A percentile compares a stretch with the other conserved stretches of the same genome.
phyloP scores from a whole-genome alignment of 1,140 invertebrate species.

The Heliconius congener region DNA sequence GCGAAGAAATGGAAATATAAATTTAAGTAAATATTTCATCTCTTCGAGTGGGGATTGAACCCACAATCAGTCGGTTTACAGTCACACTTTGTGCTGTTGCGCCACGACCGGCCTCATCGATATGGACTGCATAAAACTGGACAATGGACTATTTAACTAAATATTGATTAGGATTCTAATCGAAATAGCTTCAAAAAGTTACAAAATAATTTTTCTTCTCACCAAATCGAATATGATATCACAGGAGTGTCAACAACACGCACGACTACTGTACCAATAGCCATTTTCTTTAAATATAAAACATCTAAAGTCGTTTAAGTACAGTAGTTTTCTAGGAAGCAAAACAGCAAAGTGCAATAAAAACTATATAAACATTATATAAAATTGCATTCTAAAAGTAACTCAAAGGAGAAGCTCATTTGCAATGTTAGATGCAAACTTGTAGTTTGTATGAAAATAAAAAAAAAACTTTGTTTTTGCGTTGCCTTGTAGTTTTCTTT shows the following conservation, averaged over 20 bases:
- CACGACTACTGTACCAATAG: neutral
- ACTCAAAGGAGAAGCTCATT: slow-evolving; percentile 5
- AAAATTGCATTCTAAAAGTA: neutral
- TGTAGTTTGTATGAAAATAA: neutral
- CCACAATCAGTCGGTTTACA: no score
- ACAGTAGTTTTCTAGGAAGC: neutral
- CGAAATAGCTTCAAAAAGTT: no score
- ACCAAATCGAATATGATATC: no score
- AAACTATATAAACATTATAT: slow-evolving; percentile 2
- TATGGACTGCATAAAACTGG: no score
- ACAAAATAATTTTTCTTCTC: no score
- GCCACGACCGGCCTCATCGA: no score
- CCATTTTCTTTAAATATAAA: neutral
- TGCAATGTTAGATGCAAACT: slow-evolving; percentile 5
- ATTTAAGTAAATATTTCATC: no score
- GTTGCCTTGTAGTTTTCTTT: neutral
- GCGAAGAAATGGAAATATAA: no score
- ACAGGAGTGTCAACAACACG: neutral
- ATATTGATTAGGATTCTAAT: no score
- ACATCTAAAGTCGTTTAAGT: neutral
- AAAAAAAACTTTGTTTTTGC: neutral
- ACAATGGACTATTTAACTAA: no score
- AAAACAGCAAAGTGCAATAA: slow-evolving; percentile 2
- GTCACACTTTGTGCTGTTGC: no score
- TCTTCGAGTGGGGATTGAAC: no score